These are phyloP conservation scores for Styela clava DNA, from an alignment of 23 tunicate genomes.

Conservation along the genomic window DNA sequence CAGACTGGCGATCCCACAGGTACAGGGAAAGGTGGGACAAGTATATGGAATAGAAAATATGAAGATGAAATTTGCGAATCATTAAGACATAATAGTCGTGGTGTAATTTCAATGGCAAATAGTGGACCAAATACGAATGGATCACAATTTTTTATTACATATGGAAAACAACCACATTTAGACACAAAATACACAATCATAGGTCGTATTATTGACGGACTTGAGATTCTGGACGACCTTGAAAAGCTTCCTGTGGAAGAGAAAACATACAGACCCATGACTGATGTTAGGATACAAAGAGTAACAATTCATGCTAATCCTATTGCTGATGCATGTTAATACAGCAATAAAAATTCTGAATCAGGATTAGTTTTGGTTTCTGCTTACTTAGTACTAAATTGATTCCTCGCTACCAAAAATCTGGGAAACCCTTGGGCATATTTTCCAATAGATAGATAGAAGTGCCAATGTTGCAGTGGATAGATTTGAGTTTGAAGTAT, in stretches of 20 bases:
- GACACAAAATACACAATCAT: conserved; percentile 95
- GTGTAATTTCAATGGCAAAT: conserved; percentile 98
- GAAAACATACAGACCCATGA: conserved; percentile 72
- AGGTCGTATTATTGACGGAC: conserved; percentile 89
- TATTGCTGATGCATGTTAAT: conserved; percentile 70
- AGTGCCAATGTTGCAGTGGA: no score
- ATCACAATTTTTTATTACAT: conserved; percentile 96
- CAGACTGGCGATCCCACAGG: conserved; percentile 97
- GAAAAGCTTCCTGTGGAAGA: conserved; percentile 92
- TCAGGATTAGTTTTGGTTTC: no score
- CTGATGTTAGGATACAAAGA: conserved; percentile 60
- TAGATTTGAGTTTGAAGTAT: no score
- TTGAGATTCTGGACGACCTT: conserved; percentile 62
- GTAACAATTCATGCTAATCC: conserved; percentile 98
- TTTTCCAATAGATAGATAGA: no score
- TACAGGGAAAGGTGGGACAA: conserved; percentile 90
- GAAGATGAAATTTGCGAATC: conserved; percentile 96
- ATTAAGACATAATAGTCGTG: conserved; percentile 88
- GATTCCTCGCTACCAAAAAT: no score
- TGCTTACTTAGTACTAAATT: no score
- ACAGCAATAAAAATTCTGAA: no score
- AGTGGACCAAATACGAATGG: conserved; percentile 98
- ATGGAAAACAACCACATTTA: conserved; percentile 92
- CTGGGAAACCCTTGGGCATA: no score
- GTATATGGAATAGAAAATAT: conserved; percentile 86